Evolutionary conservation across 2,888 invertebrate species (phyloP), one percentile per base, ranked within the genome.

Genomic region (Emesis furor): DNA sequence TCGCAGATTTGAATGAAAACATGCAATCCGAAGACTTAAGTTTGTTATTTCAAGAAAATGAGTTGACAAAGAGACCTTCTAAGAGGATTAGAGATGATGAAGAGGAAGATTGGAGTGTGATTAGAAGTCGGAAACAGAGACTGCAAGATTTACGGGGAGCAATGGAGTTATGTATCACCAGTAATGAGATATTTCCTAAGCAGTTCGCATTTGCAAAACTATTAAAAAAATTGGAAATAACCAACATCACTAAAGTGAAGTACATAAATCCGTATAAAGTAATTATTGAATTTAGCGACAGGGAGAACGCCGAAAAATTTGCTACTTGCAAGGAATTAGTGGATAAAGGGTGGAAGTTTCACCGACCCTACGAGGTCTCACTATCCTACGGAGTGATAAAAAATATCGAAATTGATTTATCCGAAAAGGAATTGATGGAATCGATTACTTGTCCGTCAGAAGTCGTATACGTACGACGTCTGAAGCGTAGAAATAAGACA

Each of bases 211-310:
- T 46, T 14, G 46, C 46, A 46, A 46, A 46, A 3, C 14, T 46
- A 46, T 14, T 46, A 8, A 46, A 46, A 46, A 46, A 46, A 3
- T 14, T 14, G 14, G 14, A 46, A 14, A 14, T 46, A 42, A 10
- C 39, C 3, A 42, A 42, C 39, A 42, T 42, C 8, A 42, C 39
- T 10, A 42, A 32, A 69, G 75, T 37, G 10, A 51, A 51, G 62
- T 59, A 42, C 71, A 69, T 91, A 90, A 55, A 90, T 88, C 55
- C 73, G 8, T 73, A 55, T 35, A 73, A 73, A 55, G 32, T 73
- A 17, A 7, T 73, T 32, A 73, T 73, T 14, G 32, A 35, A 14
- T 73, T 73, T 73, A 30, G 30, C 8, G n/a, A 51, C 10, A 35
- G 55, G n/a, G 73, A 35, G 4, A 55, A 37, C 14, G 73, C 73